Percentiles rank a stretch among this genome's conserved stretches.
Conservation (phyloP, 2,113 vertebrate genomes). For the Anoura caudifer region DNA sequence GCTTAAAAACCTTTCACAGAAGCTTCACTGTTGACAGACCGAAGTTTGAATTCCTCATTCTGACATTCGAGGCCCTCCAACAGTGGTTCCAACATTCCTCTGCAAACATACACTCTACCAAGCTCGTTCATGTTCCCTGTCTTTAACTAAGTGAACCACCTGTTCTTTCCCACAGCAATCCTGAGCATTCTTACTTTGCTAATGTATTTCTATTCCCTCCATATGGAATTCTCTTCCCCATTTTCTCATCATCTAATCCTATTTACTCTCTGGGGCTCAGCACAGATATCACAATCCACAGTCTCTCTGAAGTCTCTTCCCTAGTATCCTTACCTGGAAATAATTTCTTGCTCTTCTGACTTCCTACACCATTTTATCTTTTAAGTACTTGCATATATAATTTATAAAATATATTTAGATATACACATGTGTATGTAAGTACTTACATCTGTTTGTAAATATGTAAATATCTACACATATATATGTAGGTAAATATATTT, state of each 20-base stretch:
- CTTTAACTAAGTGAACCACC: neutral
- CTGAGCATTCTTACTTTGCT: slow-evolving; percentile 21
- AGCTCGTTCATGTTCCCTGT: neutral
- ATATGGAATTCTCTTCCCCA: neutral
- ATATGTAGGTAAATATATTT: no score
- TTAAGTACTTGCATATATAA: neutral
- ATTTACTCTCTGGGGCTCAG: neutral
- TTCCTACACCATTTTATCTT: slow-evolving; percentile 1
- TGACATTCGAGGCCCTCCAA: neutral
- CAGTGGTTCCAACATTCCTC: neutral
- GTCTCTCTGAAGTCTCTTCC: neutral
- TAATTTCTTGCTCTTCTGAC: neutral
- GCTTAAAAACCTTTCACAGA: slow-evolving; percentile 3
- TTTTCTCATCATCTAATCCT: slow-evolving; percentile 12
- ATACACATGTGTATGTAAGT: neutral
- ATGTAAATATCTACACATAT: no score
- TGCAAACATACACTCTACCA: neutral
- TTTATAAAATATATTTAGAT: neutral
- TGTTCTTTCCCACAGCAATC: neutral
- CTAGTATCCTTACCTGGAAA: neutral
- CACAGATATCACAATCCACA: neutral
- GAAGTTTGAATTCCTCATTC: neutral
- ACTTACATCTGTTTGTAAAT: neutral
- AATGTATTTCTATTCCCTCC: neutral
- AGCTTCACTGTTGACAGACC: neutral